Base-by-base conservation (phyloP, 1,140 invertebrate species). In the Muscidifurax raptorellus region DNA sequence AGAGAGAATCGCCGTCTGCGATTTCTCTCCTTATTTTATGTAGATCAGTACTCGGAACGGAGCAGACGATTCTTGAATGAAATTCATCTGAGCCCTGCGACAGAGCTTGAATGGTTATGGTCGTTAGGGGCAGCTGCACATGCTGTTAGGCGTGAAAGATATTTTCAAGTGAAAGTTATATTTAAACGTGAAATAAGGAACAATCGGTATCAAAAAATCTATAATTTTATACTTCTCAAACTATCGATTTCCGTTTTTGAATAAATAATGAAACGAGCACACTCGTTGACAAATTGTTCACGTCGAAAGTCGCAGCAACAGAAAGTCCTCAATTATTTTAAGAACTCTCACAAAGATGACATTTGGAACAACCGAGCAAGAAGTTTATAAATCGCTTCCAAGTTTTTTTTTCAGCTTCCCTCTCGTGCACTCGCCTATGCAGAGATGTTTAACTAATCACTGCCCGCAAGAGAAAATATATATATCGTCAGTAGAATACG, bases 371-470 rank as follows among this genome's bases (percentile, higher is more conserved):
- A 75, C n/a, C 59, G 32, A 75, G 74, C 13, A 22, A 25, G 67
- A 80, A 86, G 85, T 87, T 90, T 90, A 91, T 91, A 90, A 91
- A 91, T 91, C 89, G 89, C 86, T 90, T 90, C 87, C 89, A 91
- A 88, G 86, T 88, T 91, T 90, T 87, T 90, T 87, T 86, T 83
- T 76, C 82, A 81, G 78, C 32, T 74, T 72, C 75, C 78, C 80
- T 79, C 86, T 90, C 87, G 88, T 28, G 9, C 83, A 82, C 52
- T 59, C 89, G 84, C 87, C 28, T 28, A 86, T 88, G 1, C 87
- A 89, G 89, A 87, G 89, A 90, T 89, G 89, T 90, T 90, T 90
- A 90, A 91, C 90, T 90, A 91, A 91, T 91, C 89, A 90, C 89
- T 77, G 72, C 79, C 77, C 72, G 83, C 59, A 82, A 72, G 87